These are phyloP conservation scores for Pollicipes pollicipes DNA, from an alignment of 1,140 invertebrate species.

Conservation along the genomic window DNA sequence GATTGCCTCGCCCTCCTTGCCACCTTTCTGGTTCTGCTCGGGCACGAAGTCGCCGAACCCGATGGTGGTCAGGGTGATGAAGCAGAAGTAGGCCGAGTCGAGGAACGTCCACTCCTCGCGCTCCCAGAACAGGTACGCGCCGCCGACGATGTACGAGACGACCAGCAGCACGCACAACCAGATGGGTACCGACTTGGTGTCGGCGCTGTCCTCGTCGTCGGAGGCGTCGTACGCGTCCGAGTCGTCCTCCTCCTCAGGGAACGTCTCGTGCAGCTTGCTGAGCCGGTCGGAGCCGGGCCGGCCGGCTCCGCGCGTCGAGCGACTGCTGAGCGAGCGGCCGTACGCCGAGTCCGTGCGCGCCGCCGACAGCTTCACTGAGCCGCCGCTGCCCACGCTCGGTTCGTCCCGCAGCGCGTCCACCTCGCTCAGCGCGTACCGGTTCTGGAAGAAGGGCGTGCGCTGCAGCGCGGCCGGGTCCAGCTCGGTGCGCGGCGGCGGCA, in stretches of 20 bases:
- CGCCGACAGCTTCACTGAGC: not conserved
- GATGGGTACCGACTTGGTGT: constrained; percentile 53
- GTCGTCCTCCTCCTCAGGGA: not conserved
- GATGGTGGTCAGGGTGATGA: constrained; percentile 86
- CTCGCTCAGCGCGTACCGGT: constrained; percentile 1
- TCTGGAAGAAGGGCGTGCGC: not conserved
- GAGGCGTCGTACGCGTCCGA: constrained; percentile 27
- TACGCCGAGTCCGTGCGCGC: not conserved
- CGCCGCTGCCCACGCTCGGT: not conserved
- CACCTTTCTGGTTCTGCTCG: constrained; percentile 47
- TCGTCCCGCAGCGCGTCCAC: not conserved
- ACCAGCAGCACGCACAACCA: constrained; percentile 78
- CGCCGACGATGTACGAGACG: constrained; percentile 69
- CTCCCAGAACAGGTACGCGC: constrained; percentile 58
- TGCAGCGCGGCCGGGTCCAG: not conserved
- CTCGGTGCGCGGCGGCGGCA: not conserved
- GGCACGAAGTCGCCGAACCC: constrained; percentile 90
- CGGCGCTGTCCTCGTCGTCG: constrained; percentile 20
- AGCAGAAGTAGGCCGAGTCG: constrained; percentile 87
- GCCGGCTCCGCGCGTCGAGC: not conserved
- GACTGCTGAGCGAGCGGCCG: not conserved
- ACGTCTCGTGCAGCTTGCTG: not conserved
- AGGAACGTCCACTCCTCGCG: constrained; percentile 69
- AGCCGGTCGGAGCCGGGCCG: not conserved
- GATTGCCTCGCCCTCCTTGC: constrained; percentile 38